phyloP scores from a whole-genome alignment of 2,888 invertebrate species.

The Cabera pusaria region DNA sequence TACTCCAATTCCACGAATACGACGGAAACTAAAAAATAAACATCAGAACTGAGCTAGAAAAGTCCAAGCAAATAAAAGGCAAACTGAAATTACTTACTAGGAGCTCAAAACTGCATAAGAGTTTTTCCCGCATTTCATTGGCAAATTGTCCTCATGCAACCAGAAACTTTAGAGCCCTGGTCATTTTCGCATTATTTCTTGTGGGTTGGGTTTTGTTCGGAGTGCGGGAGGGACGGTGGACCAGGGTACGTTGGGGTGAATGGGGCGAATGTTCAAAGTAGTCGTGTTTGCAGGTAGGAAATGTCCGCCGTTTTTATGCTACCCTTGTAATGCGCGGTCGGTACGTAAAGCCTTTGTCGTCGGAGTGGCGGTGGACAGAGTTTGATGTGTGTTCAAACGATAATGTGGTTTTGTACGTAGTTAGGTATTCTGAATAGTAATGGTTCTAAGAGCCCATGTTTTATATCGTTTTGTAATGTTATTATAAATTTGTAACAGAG shows the following conservation, averaged over 20 bases:
- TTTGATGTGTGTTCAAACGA: neutral
- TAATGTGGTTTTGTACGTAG: too few species aligned
- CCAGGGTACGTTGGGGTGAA: constrained; percentile 2
- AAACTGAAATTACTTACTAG: constrained; percentile 26
- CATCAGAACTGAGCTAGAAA: too few species aligned
- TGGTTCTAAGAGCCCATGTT: too few species aligned
- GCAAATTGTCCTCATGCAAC: constrained; percentile 16
- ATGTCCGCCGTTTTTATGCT: constrained; percentile 16
- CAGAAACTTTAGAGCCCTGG: constrained; percentile 6
- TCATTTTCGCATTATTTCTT: neutral
- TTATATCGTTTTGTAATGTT: too few species aligned
- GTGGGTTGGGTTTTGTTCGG: neutral
- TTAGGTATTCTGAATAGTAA: too few species aligned
- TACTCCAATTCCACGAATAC: too few species aligned
- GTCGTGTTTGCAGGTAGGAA: constrained; percentile 15
- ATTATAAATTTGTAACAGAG: too few species aligned
- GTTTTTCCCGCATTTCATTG: constrained; percentile 22
- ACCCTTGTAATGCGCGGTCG: constrained; percentile 13
- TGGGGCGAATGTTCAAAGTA: constrained; percentile 15
- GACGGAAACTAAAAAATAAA: too few species aligned
- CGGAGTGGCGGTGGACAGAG: neutral
- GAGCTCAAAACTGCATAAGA: constrained; percentile 25
- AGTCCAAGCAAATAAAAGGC: constrained; percentile 19
- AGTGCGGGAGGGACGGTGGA: neutral
- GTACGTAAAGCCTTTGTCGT: constrained; percentile 8